Base-by-base conservation (phyloP, 2,888 invertebrate species). In the Idaea dimidiata region DNA sequence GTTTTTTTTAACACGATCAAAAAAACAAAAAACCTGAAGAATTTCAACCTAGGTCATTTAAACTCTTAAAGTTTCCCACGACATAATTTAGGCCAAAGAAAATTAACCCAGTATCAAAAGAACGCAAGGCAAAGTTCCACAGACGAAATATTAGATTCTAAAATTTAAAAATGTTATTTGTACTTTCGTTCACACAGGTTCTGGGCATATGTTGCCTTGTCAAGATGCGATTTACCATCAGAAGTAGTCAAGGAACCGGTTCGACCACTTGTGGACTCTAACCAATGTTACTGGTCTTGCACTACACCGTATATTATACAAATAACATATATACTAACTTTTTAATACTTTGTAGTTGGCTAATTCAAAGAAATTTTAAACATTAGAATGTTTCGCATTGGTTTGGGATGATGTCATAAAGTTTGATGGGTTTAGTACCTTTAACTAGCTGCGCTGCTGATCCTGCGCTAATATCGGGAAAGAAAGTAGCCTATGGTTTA, bases 141-240 rank as follows among this genome's bases (percentile, higher is more conserved):
- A 24, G 24, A 24, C 3, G 5, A 24, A 1, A 24, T 24, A 24
- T 24, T 24, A 24, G 1, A 24, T 24, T 24, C 43, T 43, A 14
- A 43, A 43, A 57, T 33, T 43, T 61, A 57, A 32, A 55, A 54
- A 59, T 53, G 55, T 61, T 8, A 55, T 43, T 16, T 53, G 43
- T 58, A 54, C 24, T 55, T 58, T 53, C 57, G 33, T 57, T 60
- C 32, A 59, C 59, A 73, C 76, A 77, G 76, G 80, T 82, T 66
- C 68, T 66, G 73, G 74, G 80, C 78, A 80, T 84, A 80, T 78
- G 81, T 82, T 82, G 72, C 79, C 54, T 86, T 86, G 88, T 88
- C 88, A 87, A 85, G 86, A 83, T 86, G 87, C 89, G 87, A 91
- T 91, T 88, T 88, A 88, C 84, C 87, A 87, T 86, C 88, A 86